Percentiles rank a stretch among this genome's conserved stretches.
Conservation (phyloP, 23 tunicate species). For the Halocynthia roretzi region DNA sequence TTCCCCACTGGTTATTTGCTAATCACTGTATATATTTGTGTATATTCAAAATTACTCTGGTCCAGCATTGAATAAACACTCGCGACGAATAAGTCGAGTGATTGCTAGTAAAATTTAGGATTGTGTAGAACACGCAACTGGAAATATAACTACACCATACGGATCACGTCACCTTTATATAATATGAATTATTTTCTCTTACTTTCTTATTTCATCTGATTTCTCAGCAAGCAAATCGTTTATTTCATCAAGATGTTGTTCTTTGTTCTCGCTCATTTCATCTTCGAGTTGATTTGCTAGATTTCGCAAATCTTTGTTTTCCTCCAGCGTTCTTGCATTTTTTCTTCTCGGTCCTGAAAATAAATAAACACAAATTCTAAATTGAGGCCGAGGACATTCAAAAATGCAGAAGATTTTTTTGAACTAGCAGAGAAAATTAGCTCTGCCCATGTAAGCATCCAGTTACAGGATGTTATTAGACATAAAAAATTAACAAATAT, state of each 20-base stretch:
- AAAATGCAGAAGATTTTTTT: no score
- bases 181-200: not conserved
- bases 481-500: not conserved
- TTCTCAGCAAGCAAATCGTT: not conserved
- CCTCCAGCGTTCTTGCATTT: slow-evolving; percentile 22
- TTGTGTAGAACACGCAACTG: no score
- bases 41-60: no score
- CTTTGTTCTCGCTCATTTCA: not conserved
- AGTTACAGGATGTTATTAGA: no score
- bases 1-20: no score
- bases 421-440: not conserved
- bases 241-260: not conserved
- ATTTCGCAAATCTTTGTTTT: slow-evolving; percentile 13
- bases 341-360: slow-evolving; percentile 44
- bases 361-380: not conserved
- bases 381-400: no score
- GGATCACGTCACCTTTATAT: no score
- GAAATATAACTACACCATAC: no score
- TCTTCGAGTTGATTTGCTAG: slow-evolving; percentile 18
- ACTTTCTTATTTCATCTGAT: not conserved
- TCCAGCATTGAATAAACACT: no score
- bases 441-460: not conserved
- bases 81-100: no score
- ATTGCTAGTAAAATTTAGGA: no score
- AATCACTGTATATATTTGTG: no score